These are phyloP conservation scores for Laterallus jamaicensis DNA, from an alignment of 2,113 vertebrate species.

Conservation along the genomic window DNA sequence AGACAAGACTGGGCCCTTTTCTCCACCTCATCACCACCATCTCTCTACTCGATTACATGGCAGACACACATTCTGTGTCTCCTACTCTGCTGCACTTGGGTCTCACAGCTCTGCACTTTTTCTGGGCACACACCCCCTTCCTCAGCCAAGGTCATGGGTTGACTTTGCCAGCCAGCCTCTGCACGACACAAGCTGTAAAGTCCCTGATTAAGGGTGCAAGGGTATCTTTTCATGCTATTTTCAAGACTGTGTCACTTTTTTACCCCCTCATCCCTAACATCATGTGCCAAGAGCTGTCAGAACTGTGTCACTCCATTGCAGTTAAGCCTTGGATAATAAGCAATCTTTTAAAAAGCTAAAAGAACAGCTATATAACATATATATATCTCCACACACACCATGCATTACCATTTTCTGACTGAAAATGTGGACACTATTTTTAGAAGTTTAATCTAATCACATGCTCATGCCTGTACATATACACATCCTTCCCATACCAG, in stretches of 20 bases:
- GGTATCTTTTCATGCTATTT: background rate
- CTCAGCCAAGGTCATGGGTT: background rate
- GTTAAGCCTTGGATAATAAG: background rate
- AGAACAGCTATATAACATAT: background rate
- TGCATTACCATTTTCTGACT: background rate
- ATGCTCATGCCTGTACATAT: background rate
- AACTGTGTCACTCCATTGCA: background rate
- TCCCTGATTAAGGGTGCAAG: background rate
- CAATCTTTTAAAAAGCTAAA: background rate
- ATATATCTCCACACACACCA: background rate
- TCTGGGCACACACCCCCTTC: background rate
- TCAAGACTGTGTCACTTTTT: background rate
- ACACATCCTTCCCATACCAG: background rate
- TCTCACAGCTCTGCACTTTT: background rate
- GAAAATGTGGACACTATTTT: background rate
- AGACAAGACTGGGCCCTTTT: background rate
- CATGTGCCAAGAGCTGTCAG: background rate
- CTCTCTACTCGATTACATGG: background rate
- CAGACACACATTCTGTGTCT: background rate
- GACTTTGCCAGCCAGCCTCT: background rate
- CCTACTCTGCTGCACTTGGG: background rate
- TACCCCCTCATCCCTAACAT: background rate
- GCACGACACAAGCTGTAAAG: background rate
- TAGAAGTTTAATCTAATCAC: constrained; percentile 29
- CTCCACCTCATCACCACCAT: background rate